A percentile compares a stretch with the other conserved stretches of the same genome.
Conservation (phyloP, 2,797 vertebrate species). For the Pseudocheirus occidentalis region DNA sequence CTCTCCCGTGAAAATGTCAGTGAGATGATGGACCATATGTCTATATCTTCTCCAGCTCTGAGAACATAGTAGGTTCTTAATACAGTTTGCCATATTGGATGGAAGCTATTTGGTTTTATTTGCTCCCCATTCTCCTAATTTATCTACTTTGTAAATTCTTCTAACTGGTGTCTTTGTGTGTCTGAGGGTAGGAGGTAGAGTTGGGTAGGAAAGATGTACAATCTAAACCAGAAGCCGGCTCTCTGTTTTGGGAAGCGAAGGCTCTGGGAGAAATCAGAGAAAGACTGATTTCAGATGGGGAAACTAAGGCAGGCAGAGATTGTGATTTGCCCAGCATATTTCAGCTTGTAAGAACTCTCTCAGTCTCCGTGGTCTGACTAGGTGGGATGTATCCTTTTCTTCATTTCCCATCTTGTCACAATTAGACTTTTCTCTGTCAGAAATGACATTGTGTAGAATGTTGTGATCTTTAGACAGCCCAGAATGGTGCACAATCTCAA, state of each 20-base stretch:
- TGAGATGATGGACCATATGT: background rate
- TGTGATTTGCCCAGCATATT: background rate
- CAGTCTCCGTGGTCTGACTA: background rate
- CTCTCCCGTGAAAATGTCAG: background rate
- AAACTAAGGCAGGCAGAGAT: background rate
- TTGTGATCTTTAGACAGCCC: background rate
- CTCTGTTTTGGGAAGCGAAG: background rate
- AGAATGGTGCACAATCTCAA: background rate
- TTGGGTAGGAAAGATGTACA: background rate
- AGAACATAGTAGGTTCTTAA: background rate
- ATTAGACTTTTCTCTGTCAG: too few relatives aligned
- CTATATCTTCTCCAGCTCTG: background rate
- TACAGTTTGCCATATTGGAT: background rate
- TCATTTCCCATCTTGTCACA: background rate
- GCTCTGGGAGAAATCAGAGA: background rate
- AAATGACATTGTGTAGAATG: background rate
- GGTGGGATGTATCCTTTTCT: background rate
- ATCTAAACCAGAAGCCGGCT: background rate
- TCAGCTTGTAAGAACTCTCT: background rate
- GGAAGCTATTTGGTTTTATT: background rate
- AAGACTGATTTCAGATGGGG: background rate
- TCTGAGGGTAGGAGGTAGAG: background rate
- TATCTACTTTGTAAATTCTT: background rate
- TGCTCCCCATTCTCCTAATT: background rate
- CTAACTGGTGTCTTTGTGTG: background rate